Conservation (phyloP, 37 sponge, comb jelly and placozoan species). For the Theonella swinhoei region DNA sequence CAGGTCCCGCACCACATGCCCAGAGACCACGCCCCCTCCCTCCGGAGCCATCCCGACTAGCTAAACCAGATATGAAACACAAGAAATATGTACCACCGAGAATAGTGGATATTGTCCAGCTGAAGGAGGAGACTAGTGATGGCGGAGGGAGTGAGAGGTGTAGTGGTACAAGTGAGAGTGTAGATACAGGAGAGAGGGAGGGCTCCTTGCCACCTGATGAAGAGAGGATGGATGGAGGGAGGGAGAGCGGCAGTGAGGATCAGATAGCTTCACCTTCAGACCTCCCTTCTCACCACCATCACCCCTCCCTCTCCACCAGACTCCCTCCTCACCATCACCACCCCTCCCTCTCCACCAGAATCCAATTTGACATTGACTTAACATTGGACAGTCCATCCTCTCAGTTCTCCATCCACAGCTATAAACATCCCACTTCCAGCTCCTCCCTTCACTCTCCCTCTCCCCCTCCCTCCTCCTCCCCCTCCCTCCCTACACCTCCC, state of each 20-base stretch:
- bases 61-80: not conserved
- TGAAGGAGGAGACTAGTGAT: not conserved
- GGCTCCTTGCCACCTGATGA: not conserved
- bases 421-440: not conserved
- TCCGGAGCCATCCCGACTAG: not conserved
- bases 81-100: no score
- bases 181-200: not conserved
- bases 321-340: slow-evolving; percentile 29
- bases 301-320: slow-evolving; percentile 52
- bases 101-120: no score
- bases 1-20: not conserved
- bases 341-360: slow-evolving; percentile 43
- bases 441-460: not conserved
- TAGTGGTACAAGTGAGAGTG: not conserved
- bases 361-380: not conserved
- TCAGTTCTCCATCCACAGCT: not conserved
- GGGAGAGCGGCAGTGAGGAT: not conserved
- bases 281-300: not conserved
- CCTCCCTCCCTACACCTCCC: not conserved
- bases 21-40: not conserved
- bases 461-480: not conserved
- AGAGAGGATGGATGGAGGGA: not conserved
- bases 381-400: not conserved
- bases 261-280: not conserved
- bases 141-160: not conserved